These are phyloP conservation scores for Silurus aristotelis DNA, from an alignment of 2,797 vertebrate species.

Conservation along the genomic window DNA sequence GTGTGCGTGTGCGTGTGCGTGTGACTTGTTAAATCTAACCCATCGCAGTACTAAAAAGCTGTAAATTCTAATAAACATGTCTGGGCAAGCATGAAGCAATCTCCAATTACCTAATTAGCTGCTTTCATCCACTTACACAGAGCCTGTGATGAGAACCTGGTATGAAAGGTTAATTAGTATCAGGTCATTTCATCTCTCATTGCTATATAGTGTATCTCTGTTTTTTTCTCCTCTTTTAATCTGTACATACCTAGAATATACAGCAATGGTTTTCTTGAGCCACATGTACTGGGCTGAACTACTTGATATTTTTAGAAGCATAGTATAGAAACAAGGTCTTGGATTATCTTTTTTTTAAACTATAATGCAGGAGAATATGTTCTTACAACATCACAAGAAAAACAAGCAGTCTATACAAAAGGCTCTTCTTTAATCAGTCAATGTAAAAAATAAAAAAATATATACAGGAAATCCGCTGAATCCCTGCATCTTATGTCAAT, in stretches of 20 bases:
- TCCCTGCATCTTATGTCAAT: too few species aligned
- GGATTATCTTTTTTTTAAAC: too few species aligned
- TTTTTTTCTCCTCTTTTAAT: neutral
- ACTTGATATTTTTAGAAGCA: conserved; percentile 1
- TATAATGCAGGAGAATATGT: too few species aligned
- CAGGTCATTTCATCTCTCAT: neutral
- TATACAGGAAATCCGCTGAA: too few species aligned
- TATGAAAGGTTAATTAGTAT: conserved; percentile 18
- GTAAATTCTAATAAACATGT: conserved; percentile 9
- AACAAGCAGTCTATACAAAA: too few species aligned
- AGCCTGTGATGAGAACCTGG: conserved; percentile 7
- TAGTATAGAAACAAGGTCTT: too few species aligned
- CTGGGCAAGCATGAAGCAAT: conserved; percentile 52
- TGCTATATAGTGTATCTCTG: neutral
- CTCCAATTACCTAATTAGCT: conserved; percentile 73
- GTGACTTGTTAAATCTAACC: neutral
- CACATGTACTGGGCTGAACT: neutral
- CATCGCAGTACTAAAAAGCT: neutral
- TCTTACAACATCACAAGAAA: too few species aligned
- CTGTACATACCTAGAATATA: neutral
- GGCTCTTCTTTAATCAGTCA: too few species aligned
- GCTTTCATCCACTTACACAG: conserved; percentile 43
- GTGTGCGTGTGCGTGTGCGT: neutral
- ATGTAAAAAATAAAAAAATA: too few species aligned
- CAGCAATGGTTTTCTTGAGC: neutral